A percentile compares a stretch with the other conserved stretches of the same genome.
Evolutionary conservation across 2,113 vertebrate species (phyloP).

Genomic region (Bubalus kerabau): DNA sequence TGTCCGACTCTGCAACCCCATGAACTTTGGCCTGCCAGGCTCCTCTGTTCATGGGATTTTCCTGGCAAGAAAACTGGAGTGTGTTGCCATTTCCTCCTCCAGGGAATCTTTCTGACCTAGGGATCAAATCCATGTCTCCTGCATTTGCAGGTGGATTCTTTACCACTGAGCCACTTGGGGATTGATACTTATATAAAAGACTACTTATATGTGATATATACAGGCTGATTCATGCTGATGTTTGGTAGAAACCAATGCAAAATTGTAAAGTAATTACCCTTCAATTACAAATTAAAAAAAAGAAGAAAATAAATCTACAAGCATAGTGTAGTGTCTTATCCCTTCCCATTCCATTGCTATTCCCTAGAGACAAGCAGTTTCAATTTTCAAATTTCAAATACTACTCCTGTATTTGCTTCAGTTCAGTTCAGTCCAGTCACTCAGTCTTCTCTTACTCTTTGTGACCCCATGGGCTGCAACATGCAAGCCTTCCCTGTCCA

Average conservation of each 20-base stretch:
- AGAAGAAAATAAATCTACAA: neutral
- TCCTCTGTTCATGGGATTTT: neutral
- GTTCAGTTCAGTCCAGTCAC: neutral
- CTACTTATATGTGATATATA: neutral
- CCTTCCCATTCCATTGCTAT: neutral
- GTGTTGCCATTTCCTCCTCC: neutral
- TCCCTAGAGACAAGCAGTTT: neutral
- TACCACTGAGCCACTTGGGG: neutral
- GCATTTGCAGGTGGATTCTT: neutral
- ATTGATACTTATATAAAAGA: neutral
- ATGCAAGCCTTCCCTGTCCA: neutral
- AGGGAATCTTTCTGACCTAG: neutral
- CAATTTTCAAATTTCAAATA: neutral
- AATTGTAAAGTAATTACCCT: neutral
- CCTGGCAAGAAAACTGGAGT: neutral
- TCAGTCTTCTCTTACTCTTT: neutral
- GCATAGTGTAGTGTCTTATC: neutral
- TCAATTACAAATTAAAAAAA: neutral
- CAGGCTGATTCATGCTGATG: neutral
- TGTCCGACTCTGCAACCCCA: fast-evolving
- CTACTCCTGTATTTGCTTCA: neutral
- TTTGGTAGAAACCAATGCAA: neutral
- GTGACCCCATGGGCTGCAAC: neutral
- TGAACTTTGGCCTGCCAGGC: neutral
- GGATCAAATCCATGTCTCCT: neutral